phyloP scores from a whole-genome alignment of 2,888 invertebrate genomes.

The Thereva nobilitata region DNA sequence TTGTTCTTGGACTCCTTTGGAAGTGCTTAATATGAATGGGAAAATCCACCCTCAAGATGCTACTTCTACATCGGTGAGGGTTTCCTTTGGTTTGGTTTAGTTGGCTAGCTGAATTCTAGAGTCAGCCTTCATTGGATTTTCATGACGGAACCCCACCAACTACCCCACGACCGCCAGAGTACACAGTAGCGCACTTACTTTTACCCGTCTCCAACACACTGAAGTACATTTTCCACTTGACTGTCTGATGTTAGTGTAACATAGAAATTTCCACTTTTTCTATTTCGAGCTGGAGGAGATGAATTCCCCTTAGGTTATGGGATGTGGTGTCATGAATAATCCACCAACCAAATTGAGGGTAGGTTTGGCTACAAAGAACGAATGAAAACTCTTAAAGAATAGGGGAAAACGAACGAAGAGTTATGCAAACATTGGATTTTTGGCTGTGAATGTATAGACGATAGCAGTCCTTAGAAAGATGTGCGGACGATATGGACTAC shows the following conservation, averaged over 20 bases:
- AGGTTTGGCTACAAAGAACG: constrained; percentile 20
- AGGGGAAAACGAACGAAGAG: constrained; percentile 15
- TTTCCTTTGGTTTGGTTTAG: constrained; percentile 18
- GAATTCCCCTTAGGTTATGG: background rate
- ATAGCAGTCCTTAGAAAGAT: background rate
- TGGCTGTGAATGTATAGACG: constrained; percentile 14
- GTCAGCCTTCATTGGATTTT: constrained; percentile 29
- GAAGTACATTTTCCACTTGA: constrained; percentile 25
- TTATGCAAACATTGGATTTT: constrained; percentile 39
- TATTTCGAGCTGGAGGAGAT: constrained; percentile 5
- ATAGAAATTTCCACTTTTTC: constrained; percentile 22
- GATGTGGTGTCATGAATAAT: constrained; percentile 7
- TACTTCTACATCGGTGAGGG: constrained; percentile 11
- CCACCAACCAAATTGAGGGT: constrained; percentile 25
- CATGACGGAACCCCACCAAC: constrained; percentile 16
- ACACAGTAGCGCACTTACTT: background rate
- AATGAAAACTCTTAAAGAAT: constrained; percentile 17
- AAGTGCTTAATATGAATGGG: background rate
- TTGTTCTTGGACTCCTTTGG: too few species aligned
- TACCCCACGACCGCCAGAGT: background rate
- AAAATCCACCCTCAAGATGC: constrained; percentile 20
- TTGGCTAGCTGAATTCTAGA: constrained; percentile 26
- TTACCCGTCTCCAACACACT: background rate
- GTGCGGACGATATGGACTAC: background rate
- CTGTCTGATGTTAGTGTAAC: constrained; percentile 26